A percentile compares a stretch with the other conserved stretches of the same genome.
Conservation (phyloP, 2,797 vertebrate species). For the Rhabdophis nuchalis region DNA sequence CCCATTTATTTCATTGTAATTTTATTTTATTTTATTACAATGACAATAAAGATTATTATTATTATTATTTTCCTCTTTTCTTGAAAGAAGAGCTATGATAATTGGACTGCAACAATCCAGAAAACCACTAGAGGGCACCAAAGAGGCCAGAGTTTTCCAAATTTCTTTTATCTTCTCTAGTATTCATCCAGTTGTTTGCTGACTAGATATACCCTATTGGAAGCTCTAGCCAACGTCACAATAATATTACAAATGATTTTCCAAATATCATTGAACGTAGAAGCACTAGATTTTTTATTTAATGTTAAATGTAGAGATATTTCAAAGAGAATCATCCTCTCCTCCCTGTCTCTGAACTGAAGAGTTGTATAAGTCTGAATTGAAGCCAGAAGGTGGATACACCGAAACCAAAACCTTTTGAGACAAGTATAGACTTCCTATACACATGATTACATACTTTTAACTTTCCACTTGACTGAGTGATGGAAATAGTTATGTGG, state of each 20-base stretch:
- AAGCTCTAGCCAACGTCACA: background rate
- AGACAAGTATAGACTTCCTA: slow-evolving; percentile 2
- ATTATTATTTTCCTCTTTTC: background rate
- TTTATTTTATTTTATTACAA: no score
- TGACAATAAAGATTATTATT: no score
- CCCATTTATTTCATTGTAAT: no score
- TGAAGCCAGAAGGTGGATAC: background rate
- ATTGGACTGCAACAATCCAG: background rate
- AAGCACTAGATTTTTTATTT: background rate
- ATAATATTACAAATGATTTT: background rate
- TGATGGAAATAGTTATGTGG: slow-evolving; percentile 31
- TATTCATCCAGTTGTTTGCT: background rate
- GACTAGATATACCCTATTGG: background rate
- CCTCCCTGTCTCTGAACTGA: background rate
- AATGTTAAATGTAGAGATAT: background rate
- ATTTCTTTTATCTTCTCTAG: background rate
- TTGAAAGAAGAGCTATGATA: background rate
- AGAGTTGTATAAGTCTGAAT: background rate
- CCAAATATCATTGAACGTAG: background rate
- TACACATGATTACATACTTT: slow-evolving; percentile 4
- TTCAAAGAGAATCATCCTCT: background rate
- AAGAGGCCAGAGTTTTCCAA: background rate
- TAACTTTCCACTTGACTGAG: slow-evolving; percentile 9
- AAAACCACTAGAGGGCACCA: background rate
- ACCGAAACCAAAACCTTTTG: background rate